Evolutionary conservation across 2,113 vertebrate species (phyloP).

Genomic region (Oncorhynchus clarkii): DNA sequence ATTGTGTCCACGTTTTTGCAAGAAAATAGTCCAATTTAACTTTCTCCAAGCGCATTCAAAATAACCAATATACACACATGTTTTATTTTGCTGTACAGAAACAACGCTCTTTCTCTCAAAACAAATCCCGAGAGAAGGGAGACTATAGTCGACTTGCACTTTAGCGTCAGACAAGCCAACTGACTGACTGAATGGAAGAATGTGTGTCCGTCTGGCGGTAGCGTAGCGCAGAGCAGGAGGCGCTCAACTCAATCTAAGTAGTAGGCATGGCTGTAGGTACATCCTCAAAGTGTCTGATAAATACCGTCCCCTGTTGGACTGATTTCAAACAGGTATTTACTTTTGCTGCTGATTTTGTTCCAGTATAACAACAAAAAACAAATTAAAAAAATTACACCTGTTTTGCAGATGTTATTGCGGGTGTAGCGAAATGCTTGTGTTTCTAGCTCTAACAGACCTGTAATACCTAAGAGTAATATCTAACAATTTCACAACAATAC

Average conservation of each 20-base stretch:
- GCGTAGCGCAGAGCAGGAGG: neutral
- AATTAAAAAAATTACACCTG: too few relatives aligned
- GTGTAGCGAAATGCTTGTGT: too few relatives aligned
- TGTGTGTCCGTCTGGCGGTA: neutral
- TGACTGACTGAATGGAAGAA: neutral
- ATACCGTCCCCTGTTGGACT: conserved; percentile 15
- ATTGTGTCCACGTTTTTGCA: conserved; percentile 54
- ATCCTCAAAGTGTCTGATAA: neutral
- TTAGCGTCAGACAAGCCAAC: neutral
- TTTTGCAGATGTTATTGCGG: too few relatives aligned
- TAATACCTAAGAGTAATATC: too few relatives aligned
- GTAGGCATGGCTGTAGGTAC: neutral
- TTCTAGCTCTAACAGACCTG: too few relatives aligned
- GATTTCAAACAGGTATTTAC: neutral
- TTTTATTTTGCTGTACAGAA: neutral
- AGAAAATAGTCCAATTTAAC: conserved; percentile 44
- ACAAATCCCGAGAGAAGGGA: neutral
- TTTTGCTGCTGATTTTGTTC: neutral
- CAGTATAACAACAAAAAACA: neutral
- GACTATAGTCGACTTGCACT: too few relatives aligned
- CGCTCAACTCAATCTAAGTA: neutral
- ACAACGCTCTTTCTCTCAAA: neutral
- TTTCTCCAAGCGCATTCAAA: conserved; percentile 45
- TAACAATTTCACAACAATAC: too few relatives aligned
- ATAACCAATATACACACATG: neutral